These are phyloP conservation scores for Apis florea DNA, from an alignment of 1,140 invertebrate genomes.

Conservation along the genomic window DNA sequence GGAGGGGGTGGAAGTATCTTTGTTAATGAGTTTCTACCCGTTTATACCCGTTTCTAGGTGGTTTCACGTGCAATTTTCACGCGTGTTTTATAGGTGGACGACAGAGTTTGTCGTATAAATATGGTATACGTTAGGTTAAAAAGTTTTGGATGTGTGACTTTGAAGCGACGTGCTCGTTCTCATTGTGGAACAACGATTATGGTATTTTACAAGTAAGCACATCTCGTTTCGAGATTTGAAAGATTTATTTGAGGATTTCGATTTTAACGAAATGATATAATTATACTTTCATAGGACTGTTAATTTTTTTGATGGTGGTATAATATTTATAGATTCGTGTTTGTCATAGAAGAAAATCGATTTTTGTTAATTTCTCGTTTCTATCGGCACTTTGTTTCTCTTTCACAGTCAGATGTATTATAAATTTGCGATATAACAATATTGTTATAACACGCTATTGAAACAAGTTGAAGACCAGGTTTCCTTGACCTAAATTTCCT, in stretches of 20 bases:
- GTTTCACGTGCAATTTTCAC: neutral
- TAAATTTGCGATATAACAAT: neutral
- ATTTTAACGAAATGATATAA: too few species aligned
- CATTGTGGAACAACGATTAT: too few species aligned
- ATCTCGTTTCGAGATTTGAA: too few species aligned
- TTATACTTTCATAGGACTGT: too few species aligned
- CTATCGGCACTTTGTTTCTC: neutral
- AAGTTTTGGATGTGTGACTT: too few species aligned
- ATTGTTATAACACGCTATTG: neutral
- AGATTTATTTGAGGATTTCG: too few species aligned
- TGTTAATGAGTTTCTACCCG: constrained; percentile 23
- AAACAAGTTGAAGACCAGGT: neutral
- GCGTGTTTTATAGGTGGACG: neutral
- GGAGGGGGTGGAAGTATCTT: neutral
- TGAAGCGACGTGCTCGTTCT: too few species aligned
- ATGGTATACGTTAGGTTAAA: neutral
- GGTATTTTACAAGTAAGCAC: too few species aligned
- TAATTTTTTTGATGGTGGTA: too few species aligned
- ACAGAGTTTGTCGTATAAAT: neutral
- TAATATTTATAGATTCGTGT: too few species aligned
- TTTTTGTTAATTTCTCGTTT: neutral
- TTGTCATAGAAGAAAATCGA: neutral
- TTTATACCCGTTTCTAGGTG: neutral
- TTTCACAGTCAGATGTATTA: neutral
- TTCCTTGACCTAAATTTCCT: constrained; percentile 18